These are phyloP conservation scores for Babylonia areolata DNA, from an alignment of 1,140 invertebrate species.

Conservation along the genomic window DNA sequence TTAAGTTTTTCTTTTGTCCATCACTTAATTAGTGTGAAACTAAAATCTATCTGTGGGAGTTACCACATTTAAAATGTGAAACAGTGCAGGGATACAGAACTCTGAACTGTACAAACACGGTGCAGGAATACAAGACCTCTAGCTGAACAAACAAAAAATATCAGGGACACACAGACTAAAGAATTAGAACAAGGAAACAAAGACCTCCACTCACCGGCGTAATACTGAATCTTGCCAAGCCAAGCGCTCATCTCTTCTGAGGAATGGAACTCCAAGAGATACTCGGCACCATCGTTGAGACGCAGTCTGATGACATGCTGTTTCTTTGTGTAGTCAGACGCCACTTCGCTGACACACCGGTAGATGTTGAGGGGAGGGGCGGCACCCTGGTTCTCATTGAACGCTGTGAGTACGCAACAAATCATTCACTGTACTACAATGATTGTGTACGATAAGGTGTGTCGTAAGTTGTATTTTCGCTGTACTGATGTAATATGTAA, in stretches of 20 bases:
- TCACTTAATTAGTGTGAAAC: neutral
- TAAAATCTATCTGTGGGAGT: neutral
- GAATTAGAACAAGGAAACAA: neutral
- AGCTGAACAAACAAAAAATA: neutral
- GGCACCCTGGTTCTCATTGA: constrained; percentile 88
- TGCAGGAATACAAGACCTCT: neutral
- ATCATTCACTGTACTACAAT: neutral
- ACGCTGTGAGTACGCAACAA: constrained; percentile 73
- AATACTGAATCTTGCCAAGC: constrained; percentile 95
- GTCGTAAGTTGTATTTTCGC: too few species aligned
- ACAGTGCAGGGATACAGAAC: too few species aligned
- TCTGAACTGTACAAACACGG: neutral
- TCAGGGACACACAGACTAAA: neutral
- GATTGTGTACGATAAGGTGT: neutral
- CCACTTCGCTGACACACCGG: constrained; percentile 87
- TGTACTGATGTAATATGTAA: too few species aligned
- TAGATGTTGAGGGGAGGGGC: constrained; percentile 93
- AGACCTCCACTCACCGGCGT: constrained; percentile 80
- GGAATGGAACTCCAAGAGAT: constrained; percentile 87
- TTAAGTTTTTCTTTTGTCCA: neutral
- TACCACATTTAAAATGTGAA: neutral
- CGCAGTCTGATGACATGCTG: constrained; percentile 92
- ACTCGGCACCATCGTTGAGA: constrained; percentile 93
- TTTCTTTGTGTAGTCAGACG: constrained; percentile 95
- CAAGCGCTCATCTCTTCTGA: constrained; percentile 91